Percentiles rank a stretch among this genome's conserved stretches.
phyloP scores from a whole-genome alignment of 2,113 vertebrate species.

The Lagopus leucura region DNA sequence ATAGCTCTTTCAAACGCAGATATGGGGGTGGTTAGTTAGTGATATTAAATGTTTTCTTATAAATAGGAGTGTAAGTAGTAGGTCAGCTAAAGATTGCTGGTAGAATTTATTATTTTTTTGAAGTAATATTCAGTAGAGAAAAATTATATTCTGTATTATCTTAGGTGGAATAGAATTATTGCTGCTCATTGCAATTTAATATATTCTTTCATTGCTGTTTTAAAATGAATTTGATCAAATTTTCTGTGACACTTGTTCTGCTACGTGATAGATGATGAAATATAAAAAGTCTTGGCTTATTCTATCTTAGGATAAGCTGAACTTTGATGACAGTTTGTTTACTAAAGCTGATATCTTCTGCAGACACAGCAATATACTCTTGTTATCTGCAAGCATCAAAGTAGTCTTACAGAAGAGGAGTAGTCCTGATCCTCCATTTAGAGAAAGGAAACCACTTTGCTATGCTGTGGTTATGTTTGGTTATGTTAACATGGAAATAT shows the following conservation, averaged over 20 bases:
- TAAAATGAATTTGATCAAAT: neutral
- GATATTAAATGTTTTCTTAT: neutral
- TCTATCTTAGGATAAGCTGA: neutral
- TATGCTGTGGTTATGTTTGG: neutral
- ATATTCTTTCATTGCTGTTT: neutral
- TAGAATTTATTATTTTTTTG: neutral
- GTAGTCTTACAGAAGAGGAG: neutral
- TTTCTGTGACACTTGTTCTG: neutral
- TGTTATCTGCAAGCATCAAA: neutral
- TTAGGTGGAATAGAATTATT: neutral
- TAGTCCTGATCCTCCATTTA: neutral
- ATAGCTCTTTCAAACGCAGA: neutral
- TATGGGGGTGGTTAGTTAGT: neutral
- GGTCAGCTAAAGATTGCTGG: neutral
- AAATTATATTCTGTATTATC: neutral
- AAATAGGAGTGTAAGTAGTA: neutral
- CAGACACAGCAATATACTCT: neutral
- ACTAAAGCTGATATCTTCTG: neutral
- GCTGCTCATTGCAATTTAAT: neutral
- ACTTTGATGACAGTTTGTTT: neutral
- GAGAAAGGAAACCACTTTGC: neutral
- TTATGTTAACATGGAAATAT: neutral
- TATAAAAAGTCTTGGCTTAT: rapidly evolving
- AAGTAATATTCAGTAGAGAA: neutral
- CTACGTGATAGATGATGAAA: neutral